A percentile compares a stretch with the other conserved stretches of the same genome.
These are phyloP conservation scores for Chesias legatella DNA, from an alignment of 2,888 invertebrate genomes.

Conservation along the genomic window DNA sequence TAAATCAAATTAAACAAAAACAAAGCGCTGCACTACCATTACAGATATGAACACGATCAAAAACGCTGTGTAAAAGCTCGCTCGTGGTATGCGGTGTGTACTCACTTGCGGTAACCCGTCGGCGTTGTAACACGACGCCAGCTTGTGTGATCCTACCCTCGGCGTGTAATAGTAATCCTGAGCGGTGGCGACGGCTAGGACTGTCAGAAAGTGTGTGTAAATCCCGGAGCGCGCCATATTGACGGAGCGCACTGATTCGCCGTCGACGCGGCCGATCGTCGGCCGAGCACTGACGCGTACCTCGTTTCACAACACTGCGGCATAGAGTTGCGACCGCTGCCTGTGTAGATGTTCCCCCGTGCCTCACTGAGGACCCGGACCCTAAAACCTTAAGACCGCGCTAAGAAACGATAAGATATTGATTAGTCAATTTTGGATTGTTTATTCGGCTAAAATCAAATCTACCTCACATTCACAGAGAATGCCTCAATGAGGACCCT, in stretches of 20 bases:
- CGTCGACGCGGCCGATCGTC: conserved; percentile 60
- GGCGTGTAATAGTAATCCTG: conserved; percentile 63
- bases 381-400: too few species aligned
- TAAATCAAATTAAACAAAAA: conserved; percentile 34
- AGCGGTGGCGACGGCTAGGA: conserved; percentile 45
- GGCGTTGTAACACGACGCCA: conserved; percentile 65
- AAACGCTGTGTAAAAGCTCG: conserved; percentile 40
- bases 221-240: conserved; percentile 63
- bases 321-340: conserved; percentile 47
- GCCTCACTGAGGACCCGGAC: conserved; percentile 14
- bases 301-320: conserved; percentile 65
- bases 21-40: conserved; percentile 38
- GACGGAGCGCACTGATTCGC: conserved; percentile 50
- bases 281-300: conserved; percentile 64
- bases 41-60: conserved; percentile 44
- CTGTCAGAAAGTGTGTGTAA: conserved; percentile 49
- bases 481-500: too few species aligned
- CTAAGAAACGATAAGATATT: too few species aligned
- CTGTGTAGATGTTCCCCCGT: not conserved
- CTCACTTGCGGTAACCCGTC: conserved; percentile 68
- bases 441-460: too few species aligned
- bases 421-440: too few species aligned
- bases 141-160: conserved; percentile 58
- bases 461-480: too few species aligned
- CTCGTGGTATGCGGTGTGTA: conserved; percentile 30